phyloP scores from a whole-genome alignment of 2,888 invertebrate genomes.

The Oscheius sp. region DNA sequence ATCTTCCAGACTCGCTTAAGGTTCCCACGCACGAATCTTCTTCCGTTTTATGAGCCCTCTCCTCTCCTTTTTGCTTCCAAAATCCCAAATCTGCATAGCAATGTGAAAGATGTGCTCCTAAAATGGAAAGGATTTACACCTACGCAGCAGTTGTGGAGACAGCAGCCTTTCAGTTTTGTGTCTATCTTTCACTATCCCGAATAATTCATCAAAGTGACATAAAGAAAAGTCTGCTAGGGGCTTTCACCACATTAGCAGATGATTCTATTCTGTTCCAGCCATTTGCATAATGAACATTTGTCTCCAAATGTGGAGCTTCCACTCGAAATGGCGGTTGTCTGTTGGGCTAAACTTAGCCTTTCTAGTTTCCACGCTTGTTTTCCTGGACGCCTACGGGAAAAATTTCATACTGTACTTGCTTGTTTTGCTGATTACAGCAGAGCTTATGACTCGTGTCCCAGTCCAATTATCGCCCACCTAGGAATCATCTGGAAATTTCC shows the following conservation, averaged over 20 bases:
- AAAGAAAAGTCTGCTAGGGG: not conserved
- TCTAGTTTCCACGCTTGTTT: too few relatives aligned
- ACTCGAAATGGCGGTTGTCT: too few relatives aligned
- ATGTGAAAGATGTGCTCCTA: constrained; percentile 7
- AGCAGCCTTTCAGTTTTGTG: not conserved
- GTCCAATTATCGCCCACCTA: too few relatives aligned
- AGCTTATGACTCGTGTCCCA: too few relatives aligned
- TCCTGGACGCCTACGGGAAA: too few relatives aligned
- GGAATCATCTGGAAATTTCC: too few relatives aligned
- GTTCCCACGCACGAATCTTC: not conserved
- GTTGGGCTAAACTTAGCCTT: too few relatives aligned
- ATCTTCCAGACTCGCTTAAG: not conserved
- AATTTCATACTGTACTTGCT: too few relatives aligned
- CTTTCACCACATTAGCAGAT: constrained; percentile 12
- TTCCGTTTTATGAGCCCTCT: not conserved
- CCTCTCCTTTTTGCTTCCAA: too few relatives aligned
- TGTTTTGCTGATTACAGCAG: too few relatives aligned
- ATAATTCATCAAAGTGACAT: constrained; percentile 3
- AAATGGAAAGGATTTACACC: constrained; percentile 18
- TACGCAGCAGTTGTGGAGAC: constrained; percentile 3
- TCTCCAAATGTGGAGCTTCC: too few relatives aligned
- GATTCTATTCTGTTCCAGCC: not conserved
- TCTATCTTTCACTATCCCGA: not conserved
- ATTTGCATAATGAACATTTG: constrained; percentile 3
- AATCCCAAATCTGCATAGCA: constrained; percentile 7